These are phyloP conservation scores for Ptychoptera albimana DNA, from an alignment of 2,888 invertebrate genomes.

Conservation along the genomic window DNA sequence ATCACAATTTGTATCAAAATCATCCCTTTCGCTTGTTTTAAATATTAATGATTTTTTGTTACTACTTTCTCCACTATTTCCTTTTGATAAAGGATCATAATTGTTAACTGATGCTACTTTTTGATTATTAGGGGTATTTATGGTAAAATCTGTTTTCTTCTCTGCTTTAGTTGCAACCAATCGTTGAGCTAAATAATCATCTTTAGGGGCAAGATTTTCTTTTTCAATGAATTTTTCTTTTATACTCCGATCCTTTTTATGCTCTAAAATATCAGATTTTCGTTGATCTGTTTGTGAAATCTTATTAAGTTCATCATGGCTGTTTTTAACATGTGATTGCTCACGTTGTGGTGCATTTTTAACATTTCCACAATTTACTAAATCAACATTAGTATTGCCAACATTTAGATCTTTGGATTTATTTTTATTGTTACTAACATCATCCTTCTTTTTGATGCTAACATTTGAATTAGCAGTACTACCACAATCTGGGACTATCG, in stretches of 20 bases:
- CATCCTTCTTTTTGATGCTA: neutral
- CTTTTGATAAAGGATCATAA: constrained; percentile 11
- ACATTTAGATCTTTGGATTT: neutral
- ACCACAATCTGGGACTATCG: neutral
- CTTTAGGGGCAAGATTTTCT: constrained; percentile 25
- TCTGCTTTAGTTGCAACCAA: neutral
- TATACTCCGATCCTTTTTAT: neutral
- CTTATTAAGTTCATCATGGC: too few relatives aligned
- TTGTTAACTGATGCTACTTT: neutral
- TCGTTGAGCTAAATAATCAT: constrained; percentile 10
- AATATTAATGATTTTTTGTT: constrained; percentile 44
- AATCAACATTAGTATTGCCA: neutral
- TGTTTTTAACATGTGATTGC: too few relatives aligned
- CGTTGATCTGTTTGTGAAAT: neutral
- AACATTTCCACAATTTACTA: neutral
- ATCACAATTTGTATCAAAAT: constrained; percentile 39
- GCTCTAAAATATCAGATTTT: neutral
- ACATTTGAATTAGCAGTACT: neutral
- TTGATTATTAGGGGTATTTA: neutral
- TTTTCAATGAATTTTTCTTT: constrained; percentile 22
- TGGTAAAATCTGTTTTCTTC: neutral
- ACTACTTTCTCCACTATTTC: constrained; percentile 22
- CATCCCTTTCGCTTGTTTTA: constrained; percentile 58
- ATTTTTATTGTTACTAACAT: neutral
- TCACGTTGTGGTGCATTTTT: too few relatives aligned